Base-by-base conservation (phyloP, 2,113 vertebrate genomes). In the Micromys minutus region DNA sequence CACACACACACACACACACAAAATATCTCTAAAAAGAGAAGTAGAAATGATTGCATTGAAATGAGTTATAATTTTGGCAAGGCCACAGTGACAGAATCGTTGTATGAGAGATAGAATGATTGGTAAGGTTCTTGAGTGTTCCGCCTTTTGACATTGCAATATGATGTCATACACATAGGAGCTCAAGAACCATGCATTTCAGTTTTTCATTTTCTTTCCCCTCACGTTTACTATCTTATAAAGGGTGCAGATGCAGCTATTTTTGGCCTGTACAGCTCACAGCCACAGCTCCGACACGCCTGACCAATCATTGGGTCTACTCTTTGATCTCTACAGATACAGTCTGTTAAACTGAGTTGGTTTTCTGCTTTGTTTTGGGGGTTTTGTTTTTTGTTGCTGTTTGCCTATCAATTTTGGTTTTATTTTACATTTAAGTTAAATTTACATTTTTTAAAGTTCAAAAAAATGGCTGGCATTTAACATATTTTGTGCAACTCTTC, bases 371-470 rank as follows among this genome's bases (percentile, higher is more conserved):
- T 71, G n/a, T n/a, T 63, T 59, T 5, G 6, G 5, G 57, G 57
- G 57, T 22, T 59, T 57, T 47, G 65, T 10, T 17, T n/a, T 71
- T 29, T n/a, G 36, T 17, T 39, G 19, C 42, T 72, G n/a, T 39
- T 72, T 72, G 63, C 63, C 15, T 67, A 15, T 63, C 36, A 7
- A 19, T 17, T 85, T 7, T 24, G 12, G 4, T 50, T 71, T 96
- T 77, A 87, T 83, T 59, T 59, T 90, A 92, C n/a, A 90, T 6
- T 36, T 87, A 89, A 55, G 61, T 87, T 65, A 83, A 94, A 84
- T 57, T 39, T 74, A 1, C 26, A 11, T 67, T 88, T 95, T 95
- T 85, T 85, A 47, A 94, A 94, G 22, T 55, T 83, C n/a, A 21
- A 88, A 80, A 19, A 47, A 3, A n/a, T 92, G 4, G 75, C n/a